Conservation (phyloP, 2,888 invertebrate species). For the Noctua pronuba region DNA sequence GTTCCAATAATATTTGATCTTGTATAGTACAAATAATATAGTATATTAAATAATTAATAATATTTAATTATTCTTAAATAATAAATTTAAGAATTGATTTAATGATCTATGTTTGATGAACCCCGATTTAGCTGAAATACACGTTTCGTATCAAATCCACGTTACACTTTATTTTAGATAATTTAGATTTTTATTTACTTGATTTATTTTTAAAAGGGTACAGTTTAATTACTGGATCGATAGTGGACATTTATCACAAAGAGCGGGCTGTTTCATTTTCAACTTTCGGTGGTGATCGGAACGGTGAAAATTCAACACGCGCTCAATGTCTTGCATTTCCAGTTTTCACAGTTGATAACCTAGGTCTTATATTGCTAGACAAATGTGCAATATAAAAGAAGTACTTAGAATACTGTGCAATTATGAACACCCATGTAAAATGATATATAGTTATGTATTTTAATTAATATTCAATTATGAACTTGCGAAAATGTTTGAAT, state of each 20-base stretch:
- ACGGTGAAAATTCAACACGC: background rate
- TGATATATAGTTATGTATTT: conserved; percentile 1
- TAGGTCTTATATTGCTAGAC: conserved; percentile 24
- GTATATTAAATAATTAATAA: conserved; percentile 4
- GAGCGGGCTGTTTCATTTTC: background rate
- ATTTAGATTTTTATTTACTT: conserved; percentile 11
- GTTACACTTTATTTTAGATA: background rate
- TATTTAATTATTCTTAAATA: too few species aligned
- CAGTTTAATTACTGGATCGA: background rate
- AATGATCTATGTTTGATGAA: conserved; percentile 16
- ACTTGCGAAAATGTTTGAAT: conserved; percentile 5
- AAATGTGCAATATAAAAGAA: conserved; percentile 17
- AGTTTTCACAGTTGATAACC: background rate
- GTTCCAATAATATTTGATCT: conserved; percentile 50
- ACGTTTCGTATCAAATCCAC: conserved; percentile 5
- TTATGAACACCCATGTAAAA: conserved; percentile 4
- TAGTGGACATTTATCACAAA: background rate
- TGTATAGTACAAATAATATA: conserved; percentile 66
- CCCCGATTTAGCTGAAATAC: conserved; percentile 31
- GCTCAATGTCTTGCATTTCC: background rate
- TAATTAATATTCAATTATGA: conserved; percentile 6
- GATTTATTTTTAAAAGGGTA: conserved; percentile 2
- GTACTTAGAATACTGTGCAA: background rate
- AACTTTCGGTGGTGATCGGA: background rate
- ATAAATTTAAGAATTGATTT: too few species aligned